Base-by-base conservation (phyloP, 2,888 invertebrate genomes). In the Ochlodes sylvanus region DNA sequence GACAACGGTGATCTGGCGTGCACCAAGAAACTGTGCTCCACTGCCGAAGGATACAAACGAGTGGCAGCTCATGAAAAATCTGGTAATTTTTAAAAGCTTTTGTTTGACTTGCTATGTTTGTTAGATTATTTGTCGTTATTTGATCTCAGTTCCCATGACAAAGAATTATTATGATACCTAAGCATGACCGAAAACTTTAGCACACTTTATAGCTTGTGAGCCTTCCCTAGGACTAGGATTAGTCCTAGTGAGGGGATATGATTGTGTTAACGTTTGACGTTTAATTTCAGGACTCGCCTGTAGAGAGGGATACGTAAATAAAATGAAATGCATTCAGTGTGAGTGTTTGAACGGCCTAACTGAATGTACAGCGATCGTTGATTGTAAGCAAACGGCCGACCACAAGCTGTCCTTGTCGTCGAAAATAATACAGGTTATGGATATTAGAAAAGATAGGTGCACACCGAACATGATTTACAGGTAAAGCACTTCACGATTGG, bases 1-100 rank as follows among this genome's bases (percentile, higher is more conserved):
- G 71, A 78, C 0, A 76, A 71, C 6, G 71, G 71, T 1, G 85
- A 87, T 56, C 77, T 92, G 0, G 17, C 82, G 0, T 92, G 92
- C 54, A 79, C 81, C 1, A 72, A 76, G 1, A 70, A 77, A n/a
- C 70, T 87, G 14, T 92, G 92, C 52, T 66, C 86, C 1, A 85
- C 84, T 63, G 73, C 76, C 5, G 76, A 79, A 0, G 83, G 82
- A 10, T 80, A 82, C 42, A 79, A 82, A 27, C 77, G 78, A n/a
- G 63, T 81, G 2, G 77, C 77, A 0, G 86, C 88, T 2, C 61
- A 70, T 4, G 79, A 75, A 15, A 70, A 72, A 38, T 78, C 84
- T 68, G 89, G 91, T 91, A 73, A 77, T n/a, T 1, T 19, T 60
- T 47, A 47, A 38, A 21, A 17, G 27, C n/a, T n/a, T n/a, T n/a